Evolutionary conservation across 1,140 invertebrate genomes (phyloP).

Genomic region (Papilio dardanus): DNA sequence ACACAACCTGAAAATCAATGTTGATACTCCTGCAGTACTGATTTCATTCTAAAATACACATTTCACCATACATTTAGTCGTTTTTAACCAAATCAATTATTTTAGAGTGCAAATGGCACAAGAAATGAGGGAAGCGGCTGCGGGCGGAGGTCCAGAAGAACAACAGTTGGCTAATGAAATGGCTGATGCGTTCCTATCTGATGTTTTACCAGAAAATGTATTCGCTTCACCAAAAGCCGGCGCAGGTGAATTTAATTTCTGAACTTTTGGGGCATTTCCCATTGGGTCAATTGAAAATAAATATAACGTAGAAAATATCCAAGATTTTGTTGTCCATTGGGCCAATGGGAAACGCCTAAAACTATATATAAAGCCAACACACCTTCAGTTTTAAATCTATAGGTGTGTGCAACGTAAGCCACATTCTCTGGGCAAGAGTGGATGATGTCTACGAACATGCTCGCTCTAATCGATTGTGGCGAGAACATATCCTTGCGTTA

Average conservation of each 20-base stretch:
- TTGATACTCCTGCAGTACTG: conserved; percentile 73
- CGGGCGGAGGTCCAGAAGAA: conserved; percentile 91
- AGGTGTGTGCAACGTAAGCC: too few relatives aligned
- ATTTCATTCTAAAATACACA: conserved; percentile 37
- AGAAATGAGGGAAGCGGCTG: conserved; percentile 98
- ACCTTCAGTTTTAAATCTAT: too few relatives aligned
- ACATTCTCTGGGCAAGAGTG: conserved; percentile 80
- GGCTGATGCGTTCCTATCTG: conserved; percentile 97
- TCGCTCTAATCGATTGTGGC: conserved; percentile 80
- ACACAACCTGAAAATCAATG: conserved; percentile 61
- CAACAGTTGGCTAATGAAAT: conserved; percentile 97
- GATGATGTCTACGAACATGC: conserved; percentile 60
- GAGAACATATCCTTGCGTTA: conserved; percentile 76
- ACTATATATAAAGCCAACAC: too few relatives aligned
- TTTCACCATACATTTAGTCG: neutral
- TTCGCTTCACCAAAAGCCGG: conserved; percentile 99
- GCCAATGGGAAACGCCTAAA: too few relatives aligned
- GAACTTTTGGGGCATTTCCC: too few relatives aligned
- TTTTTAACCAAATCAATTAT: conserved; percentile 16
- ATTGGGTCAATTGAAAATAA: too few relatives aligned
- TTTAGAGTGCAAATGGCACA: conserved; percentile 89
- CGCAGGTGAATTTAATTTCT: conserved; percentile 87
- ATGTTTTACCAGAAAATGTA: conserved; percentile 95
- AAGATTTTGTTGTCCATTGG: too few relatives aligned
- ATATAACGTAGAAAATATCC: neutral